These are phyloP conservation scores for Tetramorium simillimum DNA, from an alignment of 1,140 invertebrate genomes.

Conservation along the genomic window DNA sequence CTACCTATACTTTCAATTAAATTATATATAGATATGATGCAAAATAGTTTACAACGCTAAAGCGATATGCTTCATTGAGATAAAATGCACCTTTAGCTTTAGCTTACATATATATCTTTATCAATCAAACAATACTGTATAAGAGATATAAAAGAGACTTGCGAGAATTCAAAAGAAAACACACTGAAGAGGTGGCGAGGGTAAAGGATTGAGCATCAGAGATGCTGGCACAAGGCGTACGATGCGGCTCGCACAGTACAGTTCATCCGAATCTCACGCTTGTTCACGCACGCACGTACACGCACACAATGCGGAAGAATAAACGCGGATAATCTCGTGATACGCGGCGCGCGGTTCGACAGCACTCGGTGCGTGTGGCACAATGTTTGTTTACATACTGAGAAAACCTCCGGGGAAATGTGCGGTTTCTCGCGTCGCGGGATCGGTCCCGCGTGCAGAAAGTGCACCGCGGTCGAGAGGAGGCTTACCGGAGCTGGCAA, in stretches of 20 bases:
- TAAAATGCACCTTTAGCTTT: neutral
- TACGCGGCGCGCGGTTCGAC: conserved; percentile 34
- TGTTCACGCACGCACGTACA: no score
- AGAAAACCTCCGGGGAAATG: conserved; percentile 66
- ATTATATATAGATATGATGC: conserved; percentile 3
- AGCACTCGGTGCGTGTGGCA: conserved; percentile 59
- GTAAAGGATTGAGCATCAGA: neutral
- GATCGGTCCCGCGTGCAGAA: conserved; percentile 23
- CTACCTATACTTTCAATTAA: neutral
- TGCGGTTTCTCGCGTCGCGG: conserved; percentile 29
- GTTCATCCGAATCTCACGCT: neutral
- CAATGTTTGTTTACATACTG: conserved; percentile 85
- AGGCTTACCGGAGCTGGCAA: conserved; percentile 78
- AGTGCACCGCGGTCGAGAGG: conserved; percentile 22
- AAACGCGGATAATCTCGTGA: neutral
- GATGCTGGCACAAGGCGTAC: neutral
- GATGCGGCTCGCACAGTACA: neutral
- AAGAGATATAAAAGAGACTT: neutral
- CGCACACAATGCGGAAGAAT: neutral
- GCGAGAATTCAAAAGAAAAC: neutral
- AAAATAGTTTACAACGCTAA: neutral
- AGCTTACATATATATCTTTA: neutral
- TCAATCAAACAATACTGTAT: neutral
- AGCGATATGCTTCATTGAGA: neutral
- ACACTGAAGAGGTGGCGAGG: neutral